Evolutionary conservation across 1,140 invertebrate genomes (phyloP).

Genomic region (Formica exsecta): DNA sequence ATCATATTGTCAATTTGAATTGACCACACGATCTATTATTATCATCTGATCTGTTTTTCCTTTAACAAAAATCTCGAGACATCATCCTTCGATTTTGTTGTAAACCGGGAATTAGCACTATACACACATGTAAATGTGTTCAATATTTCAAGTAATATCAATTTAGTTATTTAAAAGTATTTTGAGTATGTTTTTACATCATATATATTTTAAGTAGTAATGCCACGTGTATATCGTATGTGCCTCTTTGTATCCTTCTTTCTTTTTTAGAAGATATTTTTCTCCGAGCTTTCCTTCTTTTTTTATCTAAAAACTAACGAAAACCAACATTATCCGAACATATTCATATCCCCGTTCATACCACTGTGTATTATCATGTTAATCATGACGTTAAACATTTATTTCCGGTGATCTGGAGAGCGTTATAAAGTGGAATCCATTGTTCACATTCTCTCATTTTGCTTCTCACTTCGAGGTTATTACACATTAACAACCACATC

Average conservation of each 20-base stretch:
- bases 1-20: background rate
- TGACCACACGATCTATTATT: too few species aligned
- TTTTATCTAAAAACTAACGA: background rate
- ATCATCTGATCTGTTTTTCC: background rate
- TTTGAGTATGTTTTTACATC: background rate
- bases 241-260: background rate
- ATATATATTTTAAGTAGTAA: background rate
- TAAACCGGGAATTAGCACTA: background rate
- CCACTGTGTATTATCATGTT: background rate
- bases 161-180: background rate
- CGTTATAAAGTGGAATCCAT: constrained; percentile 1
- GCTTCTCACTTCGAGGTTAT: constrained; percentile 32
- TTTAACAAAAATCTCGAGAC: background rate
- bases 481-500: constrained; percentile 15
- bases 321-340: background rate
- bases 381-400: constrained; percentile 23
- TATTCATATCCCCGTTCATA: background rate
- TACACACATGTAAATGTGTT: background rate
- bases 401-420: constrained; percentile 38
- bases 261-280: background rate
- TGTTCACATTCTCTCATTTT: background rate
- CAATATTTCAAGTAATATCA: background rate
- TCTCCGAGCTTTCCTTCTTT: background rate
- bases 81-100: background rate
- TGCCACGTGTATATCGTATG: background rate